Base-by-base conservation (phyloP, 2,797 vertebrate genomes). In the Leptoclinus maculatus region DNA sequence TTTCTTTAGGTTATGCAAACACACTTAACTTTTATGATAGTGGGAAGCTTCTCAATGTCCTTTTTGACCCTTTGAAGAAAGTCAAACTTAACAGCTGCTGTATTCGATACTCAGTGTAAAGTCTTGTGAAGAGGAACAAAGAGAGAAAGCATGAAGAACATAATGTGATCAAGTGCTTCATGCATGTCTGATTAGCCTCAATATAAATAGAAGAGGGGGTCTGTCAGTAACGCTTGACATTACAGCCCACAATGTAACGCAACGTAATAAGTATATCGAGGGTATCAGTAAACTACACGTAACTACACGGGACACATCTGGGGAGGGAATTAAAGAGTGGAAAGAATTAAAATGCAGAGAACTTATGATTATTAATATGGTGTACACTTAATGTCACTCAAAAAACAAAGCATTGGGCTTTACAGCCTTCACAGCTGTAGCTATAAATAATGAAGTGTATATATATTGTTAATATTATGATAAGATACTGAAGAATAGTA, bases 1-100 rank as follows among this genome's bases (percentile, higher is more conserved):
- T 88, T 85, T 83, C 49, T 78, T 29, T 62, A 76, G 76, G 60
- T 86, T 83, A 68, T 63, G 78, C 74, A 83, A 88, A 89, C 72
- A 79, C 41, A 74, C 65, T 59, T 23, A 14, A 34, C 32, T 67
- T 66, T 27, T 73, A 1, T 67, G 58, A 72, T 41, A 45, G 47
- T 39, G 23, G 45, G 23, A 41, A 5, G 41, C 63, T 62, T 53
- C 19, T 71, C 32, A 2, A n/a, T 69, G 41, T 71, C 59, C 54
- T 41, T 71, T 79, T 68, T 63, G 14, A 87, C 14, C 45, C 39
- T 76, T 67, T 14, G 21, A 45, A 58, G 43, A 47, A 59, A 81
- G 16, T 76, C 39, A 3, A 38, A 43, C 36, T 71, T 17, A 69
- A 79, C 38, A 34, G 39, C 21, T 47, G 29, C 25, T 75, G 38